Base-by-base conservation (phyloP, 2,888 invertebrate genomes). In the Diaphora mendica region DNA sequence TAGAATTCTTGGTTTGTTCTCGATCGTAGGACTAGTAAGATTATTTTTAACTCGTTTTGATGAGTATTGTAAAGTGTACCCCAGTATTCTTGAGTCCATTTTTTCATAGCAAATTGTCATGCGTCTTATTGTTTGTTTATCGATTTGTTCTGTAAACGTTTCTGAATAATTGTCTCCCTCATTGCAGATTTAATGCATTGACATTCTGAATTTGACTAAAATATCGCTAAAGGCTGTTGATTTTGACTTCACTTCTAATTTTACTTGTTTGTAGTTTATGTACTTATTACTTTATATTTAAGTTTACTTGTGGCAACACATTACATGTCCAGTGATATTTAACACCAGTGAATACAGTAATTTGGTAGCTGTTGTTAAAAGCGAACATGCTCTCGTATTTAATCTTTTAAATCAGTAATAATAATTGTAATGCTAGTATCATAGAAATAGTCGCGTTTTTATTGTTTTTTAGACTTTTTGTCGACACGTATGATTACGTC, bases 111-210 rank as follows among this genome's bases (percentile, higher is more conserved):
- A 42, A 42, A 42, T 35, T 35, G 35, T 33, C 33, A 35, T 5
- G 35, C 4, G 35, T 35, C 4, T 35, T 7, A 7, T 35, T 35
- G 35, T 5, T 35, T 35, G 7, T 5, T 5, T 7, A 35, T 35
- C 35, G 4, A 35, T 35, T 35, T 35, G 35, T 35, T 35, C 39
- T 30, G 9, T 68, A 17, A 13, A 13, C 23, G 2, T 11, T 51
- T n/a, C 55, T 55, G n/a, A 30, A 35, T 59, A 68, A 26, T 59
- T 55, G 15, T 70, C 62, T 59, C 62, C 80, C 80, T 82, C 81
- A 78, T 75, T 80, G 77, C 79, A 68, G 68, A 55, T 76, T 68
- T 62, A 77, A 78, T 76, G 68, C 79, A 79, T 78, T 80, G 74
- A 70, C 72, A 66, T 75, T 59, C 59, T 42, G 55, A 71, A 44